Conservation (phyloP, 2,888 invertebrate genomes). For the Malacosoma neustria region DNA sequence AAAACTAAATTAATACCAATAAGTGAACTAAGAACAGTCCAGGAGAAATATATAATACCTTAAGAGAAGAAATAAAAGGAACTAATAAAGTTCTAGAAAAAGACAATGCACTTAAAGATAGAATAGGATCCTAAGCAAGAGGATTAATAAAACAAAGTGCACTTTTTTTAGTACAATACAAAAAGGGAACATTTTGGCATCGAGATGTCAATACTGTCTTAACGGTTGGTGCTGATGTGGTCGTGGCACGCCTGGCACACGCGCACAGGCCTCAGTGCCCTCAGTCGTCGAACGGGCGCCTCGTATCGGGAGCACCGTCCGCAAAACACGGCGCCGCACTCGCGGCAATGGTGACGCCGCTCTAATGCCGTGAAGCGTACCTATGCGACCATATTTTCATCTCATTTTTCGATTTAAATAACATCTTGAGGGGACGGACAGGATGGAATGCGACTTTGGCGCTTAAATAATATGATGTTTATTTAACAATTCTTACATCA, state of each 20-base stretch:
- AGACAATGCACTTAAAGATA: slow-evolving; percentile 1
- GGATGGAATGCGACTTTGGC: too few relatives aligned
- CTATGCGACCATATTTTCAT: slow-evolving; percentile 28
- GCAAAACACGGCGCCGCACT: slow-evolving; percentile 98
- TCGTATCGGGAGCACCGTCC: slow-evolving; percentile 97
- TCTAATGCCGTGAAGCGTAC: slow-evolving; percentile 93
- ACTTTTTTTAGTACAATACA: too few relatives aligned
- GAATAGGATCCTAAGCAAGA: slow-evolving; percentile 1
- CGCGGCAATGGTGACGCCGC: slow-evolving; percentile 96
- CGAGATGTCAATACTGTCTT: too few relatives aligned
- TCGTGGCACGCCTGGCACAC: slow-evolving; percentile 94
- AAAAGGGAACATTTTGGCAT: too few relatives aligned
- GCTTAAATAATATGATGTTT: too few relatives aligned
- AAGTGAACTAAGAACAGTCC: not conserved
- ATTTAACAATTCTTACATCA: too few relatives aligned
- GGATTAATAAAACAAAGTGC: not conserved
- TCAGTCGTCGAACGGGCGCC: slow-evolving; percentile 94
- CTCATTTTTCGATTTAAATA: too few relatives aligned
- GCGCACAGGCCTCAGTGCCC: slow-evolving; percentile 94
- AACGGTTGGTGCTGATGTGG: slow-evolving; percentile 26
- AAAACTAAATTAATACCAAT: slow-evolving; percentile 2
- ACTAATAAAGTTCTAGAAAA: not conserved
- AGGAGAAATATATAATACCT: slow-evolving; percentile 7
- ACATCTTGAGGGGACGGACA: too few relatives aligned
- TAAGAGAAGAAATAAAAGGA: slow-evolving; percentile 2